Percentiles rank a stretch among this genome's conserved stretches.
phyloP scores from a whole-genome alignment of 2,888 invertebrate species.

The Nemurella pictetii region DNA sequence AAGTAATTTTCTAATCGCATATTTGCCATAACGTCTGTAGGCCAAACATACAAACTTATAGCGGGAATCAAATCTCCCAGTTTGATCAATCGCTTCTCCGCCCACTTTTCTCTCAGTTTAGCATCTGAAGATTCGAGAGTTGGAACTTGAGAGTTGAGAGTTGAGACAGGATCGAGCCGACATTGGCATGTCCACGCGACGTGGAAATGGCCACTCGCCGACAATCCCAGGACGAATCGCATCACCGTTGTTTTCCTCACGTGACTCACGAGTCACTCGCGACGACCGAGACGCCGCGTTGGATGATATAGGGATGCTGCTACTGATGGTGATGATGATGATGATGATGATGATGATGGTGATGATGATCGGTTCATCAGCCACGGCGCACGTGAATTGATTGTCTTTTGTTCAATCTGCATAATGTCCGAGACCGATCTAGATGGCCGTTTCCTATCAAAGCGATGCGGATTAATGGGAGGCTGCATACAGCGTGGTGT shows the following conservation, averaged over 20 bases:
- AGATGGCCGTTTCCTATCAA: not conserved
- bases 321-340: not conserved
- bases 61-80: no score
- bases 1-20: no score
- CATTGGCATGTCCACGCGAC: no score
- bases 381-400: not conserved
- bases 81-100: not conserved
- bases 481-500: no score
- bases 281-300: no score
- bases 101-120: not conserved
- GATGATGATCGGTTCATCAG: not conserved
- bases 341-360: no score
- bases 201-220: not conserved
- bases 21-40: no score
- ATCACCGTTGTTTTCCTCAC: not conserved
- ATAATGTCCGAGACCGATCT: not conserved
- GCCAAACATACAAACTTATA: no score
- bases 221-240: not conserved
- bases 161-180: no score
- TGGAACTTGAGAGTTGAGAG: no score
- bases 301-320: no score
- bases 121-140: not conserved
- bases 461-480: no score
- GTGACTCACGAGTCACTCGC: not conserved
- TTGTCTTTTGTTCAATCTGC: not conserved